Percentiles rank a stretch among this genome's conserved stretches.
Conservation (phyloP, 1,140 invertebrate species). For the Drosophila carrolli region DNA sequence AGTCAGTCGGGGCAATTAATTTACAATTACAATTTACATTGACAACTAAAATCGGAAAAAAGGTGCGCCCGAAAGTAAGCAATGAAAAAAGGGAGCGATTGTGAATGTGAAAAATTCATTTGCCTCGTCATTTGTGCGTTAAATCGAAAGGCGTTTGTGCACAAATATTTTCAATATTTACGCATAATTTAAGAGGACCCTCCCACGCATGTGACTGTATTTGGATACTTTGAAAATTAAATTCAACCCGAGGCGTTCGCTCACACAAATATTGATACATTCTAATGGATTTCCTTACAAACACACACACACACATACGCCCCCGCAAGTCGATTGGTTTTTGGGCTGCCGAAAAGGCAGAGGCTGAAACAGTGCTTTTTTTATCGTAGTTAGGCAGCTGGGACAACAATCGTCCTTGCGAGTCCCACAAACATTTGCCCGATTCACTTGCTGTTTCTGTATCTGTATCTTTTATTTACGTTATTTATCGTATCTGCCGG, state of each 20-base stretch:
- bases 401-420: slow-evolving; percentile 68
- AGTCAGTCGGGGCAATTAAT: slow-evolving; percentile 58
- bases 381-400: slow-evolving; percentile 80
- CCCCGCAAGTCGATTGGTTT: slow-evolving; percentile 38
- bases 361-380: slow-evolving; percentile 41
- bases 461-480: slow-evolving; percentile 76
- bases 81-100: slow-evolving; percentile 5
- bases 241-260: slow-evolving; percentile 69
- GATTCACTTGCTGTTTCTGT: slow-evolving; percentile 56
- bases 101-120: slow-evolving; percentile 41
- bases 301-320: slow-evolving; percentile 23
- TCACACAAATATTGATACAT: slow-evolving; percentile 83
- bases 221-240: slow-evolving; percentile 78
- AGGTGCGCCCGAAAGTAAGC: slow-evolving; percentile 56
- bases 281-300: slow-evolving; percentile 74
- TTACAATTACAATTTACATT: slow-evolving; percentile 60
- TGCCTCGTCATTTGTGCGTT: slow-evolving; percentile 46
- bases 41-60: slow-evolving; percentile 17
- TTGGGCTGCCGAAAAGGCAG: slow-evolving; percentile 61
- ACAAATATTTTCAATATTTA: slow-evolving; percentile 77
- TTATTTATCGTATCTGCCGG: slow-evolving; percentile 72
- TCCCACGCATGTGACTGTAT: slow-evolving; percentile 27
- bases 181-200: slow-evolving; percentile 69
- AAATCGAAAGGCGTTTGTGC: slow-evolving; percentile 73
- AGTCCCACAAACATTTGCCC: slow-evolving; percentile 67